A percentile compares a stretch with the other conserved stretches of the same genome.
Conservation (phyloP, 64 coral and sea anemone species). For the Platygyra sinensis region DNA sequence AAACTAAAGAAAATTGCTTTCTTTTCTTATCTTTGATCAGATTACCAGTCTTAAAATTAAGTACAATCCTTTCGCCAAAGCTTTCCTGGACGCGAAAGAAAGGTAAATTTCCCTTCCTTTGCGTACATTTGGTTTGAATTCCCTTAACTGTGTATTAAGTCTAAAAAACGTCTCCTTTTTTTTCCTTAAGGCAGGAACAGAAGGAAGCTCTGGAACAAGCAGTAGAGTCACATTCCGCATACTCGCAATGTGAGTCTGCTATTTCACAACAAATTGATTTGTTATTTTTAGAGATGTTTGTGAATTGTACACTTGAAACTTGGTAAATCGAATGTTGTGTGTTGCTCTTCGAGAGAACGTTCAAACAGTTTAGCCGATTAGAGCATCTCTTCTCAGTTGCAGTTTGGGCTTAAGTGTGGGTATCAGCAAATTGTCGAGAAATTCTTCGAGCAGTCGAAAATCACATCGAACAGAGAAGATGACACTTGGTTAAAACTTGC, state of each 20-base stretch:
- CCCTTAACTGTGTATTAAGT: not conserved
- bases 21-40: constrained; percentile 56
- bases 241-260: constrained; percentile 87
- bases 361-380: constrained; percentile 10
- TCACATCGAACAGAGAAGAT: not conserved
- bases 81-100: constrained; percentile 96
- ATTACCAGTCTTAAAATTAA: constrained; percentile 98
- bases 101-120: constrained; percentile 30
- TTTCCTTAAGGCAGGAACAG: constrained; percentile 78
- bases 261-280: constrained; percentile 68
- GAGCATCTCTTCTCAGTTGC: not conserved
- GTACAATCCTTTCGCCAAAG: constrained; percentile 95
- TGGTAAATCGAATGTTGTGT: constrained; percentile 45
- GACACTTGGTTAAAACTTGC: not conserved
- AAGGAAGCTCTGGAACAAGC: constrained; percentile 82
- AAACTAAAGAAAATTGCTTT: constrained; percentile 17
- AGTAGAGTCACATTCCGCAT: constrained; percentile 75
- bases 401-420: not conserved
- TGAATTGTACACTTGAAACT: constrained; percentile 61
- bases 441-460: constrained; percentile 3
- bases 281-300: constrained; percentile 64
- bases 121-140: not conserved
- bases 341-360: constrained; percentile 49
- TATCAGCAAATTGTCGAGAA: constrained; percentile 18
- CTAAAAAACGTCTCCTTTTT: not conserved